Evolutionary conservation across 1,140 invertebrate genomes (phyloP).

Genomic region (Cydia strobilella): DNA sequence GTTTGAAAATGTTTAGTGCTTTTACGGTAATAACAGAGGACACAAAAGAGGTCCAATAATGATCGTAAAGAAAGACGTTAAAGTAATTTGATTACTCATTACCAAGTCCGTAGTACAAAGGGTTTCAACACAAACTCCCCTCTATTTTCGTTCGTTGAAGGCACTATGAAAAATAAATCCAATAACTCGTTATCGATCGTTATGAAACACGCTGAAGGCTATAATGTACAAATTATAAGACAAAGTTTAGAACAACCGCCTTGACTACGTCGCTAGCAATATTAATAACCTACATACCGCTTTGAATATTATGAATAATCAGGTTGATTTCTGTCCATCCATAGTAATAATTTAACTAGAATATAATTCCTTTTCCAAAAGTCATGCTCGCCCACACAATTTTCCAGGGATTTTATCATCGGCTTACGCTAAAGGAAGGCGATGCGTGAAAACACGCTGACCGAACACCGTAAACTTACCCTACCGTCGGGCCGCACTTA

Average conservation of each 20-base stretch:
- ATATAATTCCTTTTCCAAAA: constrained; percentile 11
- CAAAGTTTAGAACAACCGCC: not conserved
- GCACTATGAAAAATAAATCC: not conserved
- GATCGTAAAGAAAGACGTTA: no score
- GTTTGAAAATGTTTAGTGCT: not conserved
- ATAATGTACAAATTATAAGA: not conserved
- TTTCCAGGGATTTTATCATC: not conserved
- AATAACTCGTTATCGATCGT: no score
- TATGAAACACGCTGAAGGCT: not conserved
- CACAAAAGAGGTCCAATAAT: no score
- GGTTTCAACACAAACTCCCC: not conserved
- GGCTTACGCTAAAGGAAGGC: constrained; percentile 25
- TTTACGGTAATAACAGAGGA: not conserved
- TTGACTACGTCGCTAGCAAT: not conserved
- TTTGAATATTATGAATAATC: constrained; percentile 1
- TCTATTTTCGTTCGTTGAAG: not conserved
- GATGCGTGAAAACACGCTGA: constrained; percentile 42
- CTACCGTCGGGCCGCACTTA: constrained; percentile 36
- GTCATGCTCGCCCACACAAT: constrained; percentile 4
- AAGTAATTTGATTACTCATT: constrained; percentile 20
- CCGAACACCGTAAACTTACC: constrained; percentile 45
- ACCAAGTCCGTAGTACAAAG: constrained; percentile 10
- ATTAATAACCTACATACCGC: not conserved
- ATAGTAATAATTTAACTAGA: constrained; percentile 23
- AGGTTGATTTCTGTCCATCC: constrained; percentile 14